Evolutionary conservation across 2,797 vertebrate species (phyloP).

Genomic region (Synaphobranchus kaupii): DNA sequence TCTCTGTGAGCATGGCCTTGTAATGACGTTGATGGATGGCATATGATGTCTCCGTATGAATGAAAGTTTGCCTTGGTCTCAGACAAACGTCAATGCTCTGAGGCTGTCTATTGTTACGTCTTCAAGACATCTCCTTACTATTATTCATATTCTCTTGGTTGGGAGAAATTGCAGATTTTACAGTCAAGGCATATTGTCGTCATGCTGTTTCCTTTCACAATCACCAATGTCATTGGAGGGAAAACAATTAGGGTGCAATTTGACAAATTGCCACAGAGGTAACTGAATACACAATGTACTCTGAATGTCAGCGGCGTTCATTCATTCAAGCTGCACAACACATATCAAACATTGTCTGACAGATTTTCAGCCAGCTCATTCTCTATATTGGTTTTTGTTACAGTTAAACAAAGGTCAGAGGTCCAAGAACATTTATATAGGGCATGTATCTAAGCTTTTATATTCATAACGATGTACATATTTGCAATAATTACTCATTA

Average conservation of each 20-base stretch:
- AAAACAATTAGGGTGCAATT: constrained; percentile 23
- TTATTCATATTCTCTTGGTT: constrained; percentile 15
- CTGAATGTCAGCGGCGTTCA: constrained; percentile 10
- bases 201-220: constrained; percentile 6
- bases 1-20: not conserved
- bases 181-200: constrained; percentile 6
- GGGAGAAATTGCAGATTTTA: constrained; percentile 8
- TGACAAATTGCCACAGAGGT: constrained; percentile 7
- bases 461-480: constrained; percentile 8
- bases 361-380: not conserved
- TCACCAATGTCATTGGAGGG: constrained; percentile 19
- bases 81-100: not conserved
- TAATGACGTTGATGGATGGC: not conserved
- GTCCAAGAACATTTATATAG: not conserved
- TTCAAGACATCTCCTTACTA: constrained; percentile 2
- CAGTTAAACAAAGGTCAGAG: constrained; percentile 5
- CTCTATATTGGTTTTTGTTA: constrained; percentile 3
- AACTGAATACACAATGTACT: constrained; percentile 13
- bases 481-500: not conserved
- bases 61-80: not conserved
- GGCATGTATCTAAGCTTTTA: not conserved
- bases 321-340: constrained; percentile 20
- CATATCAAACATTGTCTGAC: constrained; percentile 14
- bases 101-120: not conserved
- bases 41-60: not conserved